A percentile compares a stretch with the other conserved stretches of the same genome.
Conservation (phyloP, 2,113 vertebrate species). For the Leuciscus idus region DNA sequence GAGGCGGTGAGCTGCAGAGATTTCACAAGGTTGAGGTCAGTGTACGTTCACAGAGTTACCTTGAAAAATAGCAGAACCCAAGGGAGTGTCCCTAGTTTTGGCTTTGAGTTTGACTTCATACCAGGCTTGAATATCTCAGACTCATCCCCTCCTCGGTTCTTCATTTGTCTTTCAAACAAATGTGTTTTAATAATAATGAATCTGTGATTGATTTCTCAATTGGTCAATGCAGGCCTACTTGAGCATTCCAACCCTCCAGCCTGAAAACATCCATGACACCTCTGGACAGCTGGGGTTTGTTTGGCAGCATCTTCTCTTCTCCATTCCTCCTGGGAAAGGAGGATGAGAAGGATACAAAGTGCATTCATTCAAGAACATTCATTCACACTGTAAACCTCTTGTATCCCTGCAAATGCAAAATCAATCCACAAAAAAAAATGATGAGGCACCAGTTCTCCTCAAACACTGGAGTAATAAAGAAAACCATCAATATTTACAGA, state of each 20-base stretch:
- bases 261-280: slow-evolving; percentile 17
- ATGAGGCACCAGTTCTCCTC: slow-evolving; percentile 35
- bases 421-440: slow-evolving; percentile 37
- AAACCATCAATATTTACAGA: slow-evolving; percentile 45
- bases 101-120: slow-evolving; percentile 9
- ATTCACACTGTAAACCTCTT: slow-evolving; percentile 32
- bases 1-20: background rate
- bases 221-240: slow-evolving; percentile 4
- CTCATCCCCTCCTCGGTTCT: background rate
- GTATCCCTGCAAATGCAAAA: slow-evolving; percentile 33
- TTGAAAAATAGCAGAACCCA: slow-evolving; percentile 39
- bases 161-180: slow-evolving; percentile 25
- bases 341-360: background rate
- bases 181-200: background rate
- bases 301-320: background rate
- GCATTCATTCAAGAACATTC: slow-evolving; percentile 9
- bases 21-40: slow-evolving; percentile 19
- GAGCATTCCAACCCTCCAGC: slow-evolving; percentile 16
- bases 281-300: slow-evolving; percentile 43
- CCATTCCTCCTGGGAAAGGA: background rate
- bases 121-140: slow-evolving; percentile 22
- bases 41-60: slow-evolving; percentile 11
- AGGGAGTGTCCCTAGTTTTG: background rate
- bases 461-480: slow-evolving; percentile 36
- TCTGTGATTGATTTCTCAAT: slow-evolving; percentile 24